Evolutionary conservation across 2,113 vertebrate genomes (phyloP), one percentile per base, ranked within the genome.

Genomic region (Melanerpes aurifrons): DNA sequence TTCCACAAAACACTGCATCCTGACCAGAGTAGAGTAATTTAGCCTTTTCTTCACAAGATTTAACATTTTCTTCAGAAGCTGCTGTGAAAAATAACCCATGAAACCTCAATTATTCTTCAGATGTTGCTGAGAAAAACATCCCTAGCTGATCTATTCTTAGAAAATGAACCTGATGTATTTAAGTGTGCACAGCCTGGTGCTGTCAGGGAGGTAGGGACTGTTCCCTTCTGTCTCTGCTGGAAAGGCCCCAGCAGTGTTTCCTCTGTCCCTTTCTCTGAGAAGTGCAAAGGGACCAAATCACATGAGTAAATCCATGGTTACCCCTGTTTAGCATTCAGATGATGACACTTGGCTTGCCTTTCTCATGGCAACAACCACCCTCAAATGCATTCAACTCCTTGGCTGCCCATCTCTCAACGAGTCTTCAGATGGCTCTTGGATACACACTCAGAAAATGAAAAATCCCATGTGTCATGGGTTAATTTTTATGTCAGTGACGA

Each of bases 251-350:
- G n/a, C 78, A 86, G 82, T 8, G 43, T 79, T 87, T 71, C 32
- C 78, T 80, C 53, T 2, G 0, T 82, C 53, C 21, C 54, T 67
- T 80, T 78, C 77, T 87, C 71, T 18, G 50, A 73, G 63, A 29
- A 64, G 57, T 0, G 9, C 6, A 72, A 92, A 89, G 82, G 57
- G 62, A 90, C 82, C n/a, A 61, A 90, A 88, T 81, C 93, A 96
- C 80, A 88, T 70, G 76, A 88, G 58, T 22, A 94, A 91, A 95
- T 75, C 93, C 90, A 88, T 90, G 90, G 93, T 93, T 94, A 95
- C 92, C 76, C 82, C 86, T 96, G 62, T 25, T 96, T 93, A 96
- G 70, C 72, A 95, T 88, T 91, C 90, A 95, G 70, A 43, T 0
- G 0, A 67, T 79, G 74, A 62, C 82, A 79, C 67, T 92, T 75